Percentiles rank a stretch among this genome's conserved stretches.
Conservation (phyloP, 2,888 invertebrate genomes). For the Latheticus oryzae region DNA sequence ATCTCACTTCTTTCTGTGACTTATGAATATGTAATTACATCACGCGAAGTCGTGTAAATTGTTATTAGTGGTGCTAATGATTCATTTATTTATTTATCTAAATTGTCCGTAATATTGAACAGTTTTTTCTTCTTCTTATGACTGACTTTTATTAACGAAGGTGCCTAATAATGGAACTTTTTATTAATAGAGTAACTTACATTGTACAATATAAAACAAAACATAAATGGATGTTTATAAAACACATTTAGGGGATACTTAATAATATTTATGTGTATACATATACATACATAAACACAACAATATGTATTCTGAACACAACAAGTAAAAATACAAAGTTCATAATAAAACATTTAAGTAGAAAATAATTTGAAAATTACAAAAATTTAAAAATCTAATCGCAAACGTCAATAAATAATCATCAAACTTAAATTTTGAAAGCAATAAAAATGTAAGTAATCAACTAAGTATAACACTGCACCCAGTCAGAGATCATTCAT, state of each 20-base stretch:
- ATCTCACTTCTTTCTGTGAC: constrained; percentile 15
- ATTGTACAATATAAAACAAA: constrained; percentile 67
- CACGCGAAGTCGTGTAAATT: constrained; percentile 20
- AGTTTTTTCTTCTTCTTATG: constrained; percentile 4
- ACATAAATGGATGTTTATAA: constrained; percentile 65
- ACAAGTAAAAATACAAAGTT: constrained; percentile 63
- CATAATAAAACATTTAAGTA: constrained; percentile 47
- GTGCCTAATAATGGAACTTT: constrained; percentile 53
- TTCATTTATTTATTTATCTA: constrained; percentile 9
- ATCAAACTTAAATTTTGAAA: constrained; percentile 37
- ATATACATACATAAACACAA: constrained; percentile 66
- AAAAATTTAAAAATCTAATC: constrained; percentile 49
- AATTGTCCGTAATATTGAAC: neutral
- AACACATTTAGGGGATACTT: constrained; percentile 65
- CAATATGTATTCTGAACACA: constrained; percentile 66
- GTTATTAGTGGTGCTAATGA: constrained; percentile 9
- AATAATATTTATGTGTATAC: constrained; percentile 64
- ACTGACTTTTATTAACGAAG: constrained; percentile 32
- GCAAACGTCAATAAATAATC: constrained; percentile 40
- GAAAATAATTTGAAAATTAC: constrained; percentile 31
- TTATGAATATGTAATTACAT: constrained; percentile 19
- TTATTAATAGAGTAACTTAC: constrained; percentile 62
- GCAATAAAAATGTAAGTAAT: constrained; percentile 41
- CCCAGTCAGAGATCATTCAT: constrained; percentile 49
- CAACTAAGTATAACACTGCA: constrained; percentile 41